phyloP scores from a whole-genome alignment of 2,888 invertebrate genomes.

The Caenorhabditis macrosperma region DNA sequence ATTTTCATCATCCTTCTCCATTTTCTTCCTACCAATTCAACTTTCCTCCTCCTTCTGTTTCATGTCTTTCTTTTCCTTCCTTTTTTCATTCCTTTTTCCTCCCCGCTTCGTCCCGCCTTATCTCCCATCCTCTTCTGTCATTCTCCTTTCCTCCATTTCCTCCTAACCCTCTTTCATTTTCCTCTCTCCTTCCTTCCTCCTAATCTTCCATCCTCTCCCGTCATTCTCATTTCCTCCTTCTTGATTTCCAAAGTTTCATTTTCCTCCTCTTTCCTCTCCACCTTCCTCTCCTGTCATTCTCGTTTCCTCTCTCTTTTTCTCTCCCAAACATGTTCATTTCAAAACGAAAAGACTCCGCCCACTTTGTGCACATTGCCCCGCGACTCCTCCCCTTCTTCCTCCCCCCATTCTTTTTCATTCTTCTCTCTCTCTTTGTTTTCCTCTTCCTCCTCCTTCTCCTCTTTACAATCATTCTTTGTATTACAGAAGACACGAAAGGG shows the following conservation, averaged over 20 bases:
- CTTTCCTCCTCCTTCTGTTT: neutral
- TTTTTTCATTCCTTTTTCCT: too few species aligned
- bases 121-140: neutral
- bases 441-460: conserved; percentile 3
- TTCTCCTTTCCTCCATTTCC: too few species aligned
- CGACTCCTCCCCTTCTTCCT: neutral
- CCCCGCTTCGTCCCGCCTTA: neutral
- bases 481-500: conserved; percentile 35
- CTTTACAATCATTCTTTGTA: conserved; percentile 56
- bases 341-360: conserved; percentile 17
- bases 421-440: neutral
- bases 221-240: too few species aligned
- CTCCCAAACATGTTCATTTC: too few species aligned
- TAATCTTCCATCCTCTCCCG: too few species aligned
- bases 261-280: neutral
- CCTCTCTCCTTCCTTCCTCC: too few species aligned
- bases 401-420: neutral
- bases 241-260: neutral
- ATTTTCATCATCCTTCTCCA: neutral
- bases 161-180: too few species aligned
- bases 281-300: too few species aligned
- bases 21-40: too few species aligned
- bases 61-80: too few species aligned
- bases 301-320: too few species aligned
- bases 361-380: neutral